A percentile compares a stretch with the other conserved stretches of the same genome.
These are phyloP conservation scores for Chelmon rostratus DNA, from an alignment of 2,797 vertebrate genomes.

Conservation along the genomic window DNA sequence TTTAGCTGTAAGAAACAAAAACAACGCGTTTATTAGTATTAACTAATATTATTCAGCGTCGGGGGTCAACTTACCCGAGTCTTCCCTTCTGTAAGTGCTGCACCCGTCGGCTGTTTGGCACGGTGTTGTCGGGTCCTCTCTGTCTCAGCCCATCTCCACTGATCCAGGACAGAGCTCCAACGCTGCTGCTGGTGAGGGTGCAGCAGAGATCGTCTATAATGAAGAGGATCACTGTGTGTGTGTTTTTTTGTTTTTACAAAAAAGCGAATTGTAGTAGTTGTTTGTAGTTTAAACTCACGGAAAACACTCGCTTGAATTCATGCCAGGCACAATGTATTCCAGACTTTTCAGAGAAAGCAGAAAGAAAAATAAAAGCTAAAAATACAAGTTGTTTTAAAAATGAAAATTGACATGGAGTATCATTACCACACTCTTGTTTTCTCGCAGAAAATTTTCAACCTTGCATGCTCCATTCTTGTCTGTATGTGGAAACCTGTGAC, in stretches of 20 bases:
- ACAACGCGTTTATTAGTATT: background rate
- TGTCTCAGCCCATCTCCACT: constrained; percentile 76
- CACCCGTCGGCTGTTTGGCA: constrained; percentile 13
- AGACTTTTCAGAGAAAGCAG: too few species aligned
- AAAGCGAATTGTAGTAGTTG: background rate
- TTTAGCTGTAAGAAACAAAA: constrained; percentile 2
- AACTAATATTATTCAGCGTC: background rate
- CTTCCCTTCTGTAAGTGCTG: constrained; percentile 20
- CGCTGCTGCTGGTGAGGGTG: background rate
- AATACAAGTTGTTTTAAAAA: too few species aligned
- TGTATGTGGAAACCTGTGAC: background rate
- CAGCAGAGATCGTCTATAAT: constrained; percentile 30
- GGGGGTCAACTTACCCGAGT: constrained; percentile 53
- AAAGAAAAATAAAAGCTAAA: background rate
- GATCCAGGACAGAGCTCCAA: constrained; percentile 33
- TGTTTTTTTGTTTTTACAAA: too few species aligned
- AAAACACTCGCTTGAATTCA: background rate
- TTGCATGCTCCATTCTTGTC: background rate
- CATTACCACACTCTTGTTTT: too few species aligned
- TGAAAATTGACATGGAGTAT: too few species aligned
- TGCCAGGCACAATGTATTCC: background rate
- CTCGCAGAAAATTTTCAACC: background rate
- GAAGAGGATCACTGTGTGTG: constrained; percentile 47
- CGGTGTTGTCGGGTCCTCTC: constrained; percentile 36
- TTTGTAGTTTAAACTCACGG: background rate